A percentile compares a stretch with the other conserved stretches of the same genome.
Conservation (phyloP, 1,140 invertebrate genomes). For the Drosophila gunungcola region DNA sequence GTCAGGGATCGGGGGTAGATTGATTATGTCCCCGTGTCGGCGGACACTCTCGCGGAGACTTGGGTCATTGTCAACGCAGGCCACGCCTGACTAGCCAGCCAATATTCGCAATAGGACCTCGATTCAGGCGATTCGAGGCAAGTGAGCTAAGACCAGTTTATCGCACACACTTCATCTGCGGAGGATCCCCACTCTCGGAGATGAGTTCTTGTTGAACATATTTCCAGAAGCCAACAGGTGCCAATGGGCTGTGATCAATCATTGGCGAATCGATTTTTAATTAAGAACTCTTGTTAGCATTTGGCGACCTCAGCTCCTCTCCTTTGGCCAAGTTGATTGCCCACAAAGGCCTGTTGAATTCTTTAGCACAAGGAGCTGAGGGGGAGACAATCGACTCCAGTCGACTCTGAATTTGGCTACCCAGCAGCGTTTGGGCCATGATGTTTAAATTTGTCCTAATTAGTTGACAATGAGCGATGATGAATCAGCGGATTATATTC, state of each 20-base stretch:
- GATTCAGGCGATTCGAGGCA: constrained; percentile 54
- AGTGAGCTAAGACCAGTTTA: constrained; percentile 75
- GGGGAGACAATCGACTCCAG: constrained; percentile 8
- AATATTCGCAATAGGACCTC: constrained; percentile 73
- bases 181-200: constrained; percentile 53
- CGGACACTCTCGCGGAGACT: constrained; percentile 5
- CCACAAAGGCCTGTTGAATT: constrained; percentile 77
- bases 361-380: constrained; percentile 54
- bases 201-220: constrained; percentile 83
- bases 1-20: constrained; percentile 72
- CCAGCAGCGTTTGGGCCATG: constrained; percentile 51
- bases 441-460: constrained; percentile 84
- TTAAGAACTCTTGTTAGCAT: constrained; percentile 85
- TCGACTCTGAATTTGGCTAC: constrained; percentile 13
- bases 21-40: constrained; percentile 64
- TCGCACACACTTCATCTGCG: constrained; percentile 45
- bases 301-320: constrained; percentile 49
- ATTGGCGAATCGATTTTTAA: constrained; percentile 84
- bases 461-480: constrained; percentile 78
- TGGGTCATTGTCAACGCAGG: constrained; percentile 73
- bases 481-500: constrained; percentile 63
- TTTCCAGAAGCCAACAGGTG: constrained; percentile 85
- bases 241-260: constrained; percentile 84
- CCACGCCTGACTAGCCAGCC: constrained; percentile 60
- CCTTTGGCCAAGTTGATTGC: constrained; percentile 49